Evolutionary conservation across 1,140 invertebrate species (phyloP), one percentile per base, ranked within the genome.

Genomic region (Goniozus legneri): DNA sequence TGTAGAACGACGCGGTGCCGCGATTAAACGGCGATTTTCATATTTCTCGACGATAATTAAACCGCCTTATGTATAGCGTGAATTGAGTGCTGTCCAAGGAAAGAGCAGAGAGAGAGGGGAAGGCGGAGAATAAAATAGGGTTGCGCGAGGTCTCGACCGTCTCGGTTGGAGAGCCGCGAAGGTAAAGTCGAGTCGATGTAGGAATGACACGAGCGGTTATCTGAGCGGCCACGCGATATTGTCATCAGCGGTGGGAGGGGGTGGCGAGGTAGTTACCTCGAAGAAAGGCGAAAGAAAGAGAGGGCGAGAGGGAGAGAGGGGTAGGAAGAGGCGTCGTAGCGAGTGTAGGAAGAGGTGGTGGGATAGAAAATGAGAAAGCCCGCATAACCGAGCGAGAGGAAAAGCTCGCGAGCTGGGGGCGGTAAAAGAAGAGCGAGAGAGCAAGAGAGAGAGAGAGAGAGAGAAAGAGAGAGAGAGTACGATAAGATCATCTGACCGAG

Each of bases 161-260:
- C n/a, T n/a, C n/a, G n/a, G n/a, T n/a, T n/a, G n/a, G n/a, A n/a
- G n/a, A n/a, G n/a, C n/a, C n/a, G n/a, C 54, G 54, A 52, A 58
- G 57, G 55, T 61, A 55, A n/a, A 52, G 59, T 50, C 57, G 47
- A 60, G 61, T 71, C 64, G 67, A 73, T 71, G 71, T 67, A 67
- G 65, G 65, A 76, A 76, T 76, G 73, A 76, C 72, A 75, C 66
- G 72, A 68, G 62, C 61, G 66, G 73, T 72, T 76, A 76, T 76
- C 71, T 73, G 59, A 71, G 60, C 57, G 57, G 67, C 73, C 73
- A 76, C 73, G 73, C 69, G 69, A 71, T 71, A 71, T 71, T 71
- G 69, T 71, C 69, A 71, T 71, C 69, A 71, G 67, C 52, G 64
- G 54, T 37, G 39, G 51, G 50, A 47, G 52, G 41, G 49, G 44